phyloP scores from a whole-genome alignment of 2,888 invertebrate genomes.

The Drosophila trichaetosa region DNA sequence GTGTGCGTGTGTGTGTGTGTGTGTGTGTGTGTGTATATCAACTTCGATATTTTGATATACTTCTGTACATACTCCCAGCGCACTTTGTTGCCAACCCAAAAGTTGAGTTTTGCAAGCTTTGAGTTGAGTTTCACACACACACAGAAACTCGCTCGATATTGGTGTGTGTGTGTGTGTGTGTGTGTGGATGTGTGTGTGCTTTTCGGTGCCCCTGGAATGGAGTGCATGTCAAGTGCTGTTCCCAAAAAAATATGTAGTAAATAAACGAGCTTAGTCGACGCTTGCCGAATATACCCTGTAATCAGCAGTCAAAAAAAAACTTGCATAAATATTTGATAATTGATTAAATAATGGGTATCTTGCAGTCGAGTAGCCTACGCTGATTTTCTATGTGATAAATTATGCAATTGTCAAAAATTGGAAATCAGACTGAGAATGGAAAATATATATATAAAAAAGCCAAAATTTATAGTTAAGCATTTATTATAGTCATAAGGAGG shows the following conservation, averaged over 20 bases:
- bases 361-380: not conserved
- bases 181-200: not conserved
- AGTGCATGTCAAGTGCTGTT: conserved; percentile 1
- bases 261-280: not conserved
- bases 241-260: not conserved
- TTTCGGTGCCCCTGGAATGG: not conserved
- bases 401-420: not conserved
- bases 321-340: not conserved
- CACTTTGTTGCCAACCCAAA: conserved; percentile 1
- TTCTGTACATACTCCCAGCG: not conserved
- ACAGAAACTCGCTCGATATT: conserved; percentile 1
- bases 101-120: conserved; percentile 5
- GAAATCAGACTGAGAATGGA: not conserved
- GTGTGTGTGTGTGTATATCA: conserved; percentile 6
- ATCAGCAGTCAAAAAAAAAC: not conserved
- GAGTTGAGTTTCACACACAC: conserved; percentile 10
- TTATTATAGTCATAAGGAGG: no score
- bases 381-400: not conserved
- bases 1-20: conserved; percentile 8
- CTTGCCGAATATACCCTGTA: not conserved
- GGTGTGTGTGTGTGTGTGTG: not conserved
- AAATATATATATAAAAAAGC: not conserved
- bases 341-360: not conserved
- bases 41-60: conserved; percentile 17
- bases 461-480: no score